Conservation (phyloP, 2,888 invertebrate species). For the Diabrotica balteata region DNA sequence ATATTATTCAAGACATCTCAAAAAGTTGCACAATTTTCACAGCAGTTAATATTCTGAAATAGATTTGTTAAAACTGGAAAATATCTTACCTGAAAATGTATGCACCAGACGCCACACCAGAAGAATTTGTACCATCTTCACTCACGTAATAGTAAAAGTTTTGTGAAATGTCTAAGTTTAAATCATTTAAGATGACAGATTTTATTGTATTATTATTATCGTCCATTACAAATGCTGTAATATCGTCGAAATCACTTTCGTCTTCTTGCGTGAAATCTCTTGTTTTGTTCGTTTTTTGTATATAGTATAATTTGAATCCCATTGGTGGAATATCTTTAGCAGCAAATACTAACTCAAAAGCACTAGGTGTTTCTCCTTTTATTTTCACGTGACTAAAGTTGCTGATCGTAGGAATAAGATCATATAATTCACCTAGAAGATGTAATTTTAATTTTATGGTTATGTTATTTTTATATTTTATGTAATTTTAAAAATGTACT, state of each 20-base stretch:
- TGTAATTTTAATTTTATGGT: too few species aligned
- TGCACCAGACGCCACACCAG: conserved; percentile 84
- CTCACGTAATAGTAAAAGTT: conserved; percentile 77
- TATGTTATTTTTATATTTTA: too few species aligned
- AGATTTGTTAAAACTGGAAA: neutral
- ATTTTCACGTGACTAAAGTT: conserved; percentile 33
- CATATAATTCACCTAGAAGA: conserved; percentile 46
- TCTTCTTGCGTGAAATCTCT: neutral
- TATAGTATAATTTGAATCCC: conserved; percentile 70
- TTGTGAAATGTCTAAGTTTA: conserved; percentile 62
- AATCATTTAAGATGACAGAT: conserved; percentile 60
- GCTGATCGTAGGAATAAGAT: conserved; percentile 36
- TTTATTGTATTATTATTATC: conserved; percentile 64
- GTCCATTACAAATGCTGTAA: conserved; percentile 63
- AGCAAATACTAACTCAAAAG: conserved; percentile 73
- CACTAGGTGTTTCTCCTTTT: conserved; percentile 29
- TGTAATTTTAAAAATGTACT: too few species aligned
- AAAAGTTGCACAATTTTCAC: too few species aligned
- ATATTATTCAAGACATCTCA: too few species aligned
- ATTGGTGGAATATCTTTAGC: conserved; percentile 70
- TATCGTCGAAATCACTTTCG: neutral
- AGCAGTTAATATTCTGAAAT: too few species aligned
- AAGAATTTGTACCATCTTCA: conserved; percentile 54
- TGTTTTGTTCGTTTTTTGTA: conserved; percentile 47
- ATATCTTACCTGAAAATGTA: conserved; percentile 72